Evolutionary conservation across 2,113 vertebrate species (phyloP), one percentile per base, ranked within the genome.

Genomic region (Chaetorhynchus papuensis): DNA sequence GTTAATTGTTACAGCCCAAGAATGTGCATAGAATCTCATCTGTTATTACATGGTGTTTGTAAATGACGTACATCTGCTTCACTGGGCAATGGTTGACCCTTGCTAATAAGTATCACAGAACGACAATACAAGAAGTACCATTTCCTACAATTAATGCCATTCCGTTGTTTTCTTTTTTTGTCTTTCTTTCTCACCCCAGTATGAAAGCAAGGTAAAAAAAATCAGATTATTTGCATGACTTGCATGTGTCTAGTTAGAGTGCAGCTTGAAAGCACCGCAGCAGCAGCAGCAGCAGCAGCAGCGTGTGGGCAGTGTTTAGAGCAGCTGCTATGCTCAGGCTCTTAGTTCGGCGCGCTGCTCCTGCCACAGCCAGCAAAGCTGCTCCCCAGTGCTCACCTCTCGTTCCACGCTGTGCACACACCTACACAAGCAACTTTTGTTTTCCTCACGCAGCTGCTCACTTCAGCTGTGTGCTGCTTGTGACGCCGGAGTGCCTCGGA

Each of bases 121-220:
- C 15, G 14, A 20, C 28, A 35, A 23, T 20, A 28, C 26, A 31
- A 37, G 65, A 61, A 86, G 80, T 65, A 49, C 47, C 4, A 37
- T 90, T 90, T 90, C n/a, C 71, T 80, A 60, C 70, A 85, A 93
- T 90, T 93, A 97, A 96, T 87, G 66, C 57, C 89, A 92, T 71
- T 35, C 52, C 72, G 42, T 66, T 74, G 80, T 83, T 95, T 94
- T 35, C 64, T 89, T 80, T 80, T 57, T 87, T 59, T 97, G 24
- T 94, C 47, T 97, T 83, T 76, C 70, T 90, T 75, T 96, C 97
- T 96, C 95, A 83, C 95, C 94, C 96, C 98, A 99, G 98, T 98
- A 98, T 98, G 98, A 99, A 98, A 98, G 97, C 99, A 97, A 99
- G 99, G 99, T 99, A 99, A 99, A 98, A 93, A 84, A 61, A 64